Evolutionary conservation across 1,140 invertebrate species (phyloP).

Genomic region (Galendromus occidentalis): DNA sequence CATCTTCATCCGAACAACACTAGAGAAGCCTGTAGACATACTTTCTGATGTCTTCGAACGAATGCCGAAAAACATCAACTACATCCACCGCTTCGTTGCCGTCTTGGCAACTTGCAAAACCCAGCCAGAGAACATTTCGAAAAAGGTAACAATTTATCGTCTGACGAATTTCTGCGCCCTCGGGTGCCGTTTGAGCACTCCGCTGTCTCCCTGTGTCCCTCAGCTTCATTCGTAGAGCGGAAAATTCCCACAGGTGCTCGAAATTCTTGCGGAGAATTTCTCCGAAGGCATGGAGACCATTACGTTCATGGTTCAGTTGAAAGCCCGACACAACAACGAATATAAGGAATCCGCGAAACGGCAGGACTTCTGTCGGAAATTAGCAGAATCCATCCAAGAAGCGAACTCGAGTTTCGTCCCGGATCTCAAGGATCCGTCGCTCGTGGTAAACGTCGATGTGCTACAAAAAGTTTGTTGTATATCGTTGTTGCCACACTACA

Average conservation of each 20-base stretch:
- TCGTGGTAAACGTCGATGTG: not conserved
- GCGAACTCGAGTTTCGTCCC: not conserved
- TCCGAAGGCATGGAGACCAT: not conserved
- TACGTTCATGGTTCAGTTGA: not conserved
- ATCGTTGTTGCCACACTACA: not conserved
- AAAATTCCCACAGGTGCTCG: not conserved
- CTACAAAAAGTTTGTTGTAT: conserved; percentile 1
- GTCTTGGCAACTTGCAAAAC: conserved; percentile 7
- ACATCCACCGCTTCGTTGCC: not conserved
- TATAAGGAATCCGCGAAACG: not conserved
- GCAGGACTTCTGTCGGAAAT: not conserved
- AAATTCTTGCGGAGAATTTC: not conserved
- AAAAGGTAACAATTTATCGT: not conserved
- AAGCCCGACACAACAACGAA: conserved; percentile 1
- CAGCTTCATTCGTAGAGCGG: not conserved
- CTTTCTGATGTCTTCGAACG: not conserved
- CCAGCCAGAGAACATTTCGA: not conserved
- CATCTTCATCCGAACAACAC: not conserved
- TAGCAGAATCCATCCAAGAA: not conserved
- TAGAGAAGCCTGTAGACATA: not conserved
- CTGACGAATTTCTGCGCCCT: not conserved
- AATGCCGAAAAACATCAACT: not conserved
- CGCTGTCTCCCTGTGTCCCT: not conserved
- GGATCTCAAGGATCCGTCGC: not conserved
- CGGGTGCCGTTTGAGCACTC: not conserved